Conservation (phyloP, 2,113 vertebrate species). For the Caretta caretta region DNA sequence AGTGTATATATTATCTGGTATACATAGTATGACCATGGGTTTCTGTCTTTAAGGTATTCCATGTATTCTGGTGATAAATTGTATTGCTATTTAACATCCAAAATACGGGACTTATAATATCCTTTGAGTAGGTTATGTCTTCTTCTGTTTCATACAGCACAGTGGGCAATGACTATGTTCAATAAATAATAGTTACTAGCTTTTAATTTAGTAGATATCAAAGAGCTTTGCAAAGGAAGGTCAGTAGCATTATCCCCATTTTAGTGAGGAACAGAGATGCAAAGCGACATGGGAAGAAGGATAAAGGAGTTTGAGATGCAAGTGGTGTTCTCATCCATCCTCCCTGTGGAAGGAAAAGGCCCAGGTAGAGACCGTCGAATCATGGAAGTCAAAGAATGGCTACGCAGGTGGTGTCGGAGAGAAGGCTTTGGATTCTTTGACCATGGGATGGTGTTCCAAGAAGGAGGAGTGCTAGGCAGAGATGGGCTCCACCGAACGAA, state of each 20-base stretch:
- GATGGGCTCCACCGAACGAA: too few relatives aligned
- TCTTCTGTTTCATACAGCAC: neutral
- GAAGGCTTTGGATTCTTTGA: too few relatives aligned
- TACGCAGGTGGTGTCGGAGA: too few relatives aligned
- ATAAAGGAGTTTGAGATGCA: too few relatives aligned
- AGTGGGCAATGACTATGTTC: neutral
- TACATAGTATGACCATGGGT: neutral
- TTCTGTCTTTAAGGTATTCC: neutral
- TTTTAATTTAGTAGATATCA: neutral
- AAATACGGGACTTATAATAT: neutral
- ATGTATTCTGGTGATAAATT: neutral
- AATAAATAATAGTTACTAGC: neutral
- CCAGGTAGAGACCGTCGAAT: too few relatives aligned
- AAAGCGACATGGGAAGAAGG: neutral
- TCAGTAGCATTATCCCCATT: neutral
- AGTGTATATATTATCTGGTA: neutral
- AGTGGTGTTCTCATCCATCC: too few relatives aligned
- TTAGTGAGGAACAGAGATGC: neutral
- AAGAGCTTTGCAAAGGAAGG: neutral
- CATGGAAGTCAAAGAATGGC: too few relatives aligned
- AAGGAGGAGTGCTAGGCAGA: too few relatives aligned
- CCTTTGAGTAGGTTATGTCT: neutral
- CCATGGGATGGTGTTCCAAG: too few relatives aligned
- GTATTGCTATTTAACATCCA: neutral
- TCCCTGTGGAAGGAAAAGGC: too few relatives aligned